Conservation (phyloP, 2,797 vertebrate genomes). For the Muscicapa striata region DNA sequence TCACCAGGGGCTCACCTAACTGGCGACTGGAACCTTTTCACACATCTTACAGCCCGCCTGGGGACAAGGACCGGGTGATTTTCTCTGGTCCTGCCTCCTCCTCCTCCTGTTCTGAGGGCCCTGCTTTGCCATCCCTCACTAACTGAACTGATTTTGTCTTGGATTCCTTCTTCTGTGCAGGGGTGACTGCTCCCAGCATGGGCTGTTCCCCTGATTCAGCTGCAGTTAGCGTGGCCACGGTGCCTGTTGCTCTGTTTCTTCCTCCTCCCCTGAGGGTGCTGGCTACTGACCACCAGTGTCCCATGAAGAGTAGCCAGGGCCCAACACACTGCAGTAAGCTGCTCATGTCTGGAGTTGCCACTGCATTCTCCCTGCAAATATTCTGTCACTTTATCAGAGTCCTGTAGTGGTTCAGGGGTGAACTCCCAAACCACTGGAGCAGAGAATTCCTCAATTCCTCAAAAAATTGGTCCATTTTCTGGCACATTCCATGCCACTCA, state of each 20-base stretch:
- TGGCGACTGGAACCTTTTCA: background rate
- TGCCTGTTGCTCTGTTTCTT: background rate
- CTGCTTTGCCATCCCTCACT: background rate
- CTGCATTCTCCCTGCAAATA: background rate
- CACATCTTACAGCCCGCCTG: background rate
- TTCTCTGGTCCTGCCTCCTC: background rate
- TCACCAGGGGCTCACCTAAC: background rate
- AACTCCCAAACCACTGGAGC: background rate
- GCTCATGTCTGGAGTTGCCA: background rate
- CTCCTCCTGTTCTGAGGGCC: background rate
- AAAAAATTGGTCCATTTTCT: background rate
- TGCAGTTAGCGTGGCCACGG: background rate
- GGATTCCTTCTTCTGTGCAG: background rate
- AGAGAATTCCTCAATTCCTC: background rate
- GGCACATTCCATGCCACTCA: too few relatives aligned
- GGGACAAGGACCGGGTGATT: background rate
- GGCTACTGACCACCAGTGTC: background rate
- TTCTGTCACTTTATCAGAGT: background rate
- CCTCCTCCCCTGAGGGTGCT: background rate
- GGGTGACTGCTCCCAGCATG: background rate
- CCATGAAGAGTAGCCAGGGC: background rate
- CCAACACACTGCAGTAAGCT: background rate
- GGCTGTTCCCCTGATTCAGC: background rate
- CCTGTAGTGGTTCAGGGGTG: background rate
- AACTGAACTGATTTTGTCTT: background rate